phyloP scores from a whole-genome alignment of 2,797 vertebrate species.

The Poecilia wingei region DNA sequence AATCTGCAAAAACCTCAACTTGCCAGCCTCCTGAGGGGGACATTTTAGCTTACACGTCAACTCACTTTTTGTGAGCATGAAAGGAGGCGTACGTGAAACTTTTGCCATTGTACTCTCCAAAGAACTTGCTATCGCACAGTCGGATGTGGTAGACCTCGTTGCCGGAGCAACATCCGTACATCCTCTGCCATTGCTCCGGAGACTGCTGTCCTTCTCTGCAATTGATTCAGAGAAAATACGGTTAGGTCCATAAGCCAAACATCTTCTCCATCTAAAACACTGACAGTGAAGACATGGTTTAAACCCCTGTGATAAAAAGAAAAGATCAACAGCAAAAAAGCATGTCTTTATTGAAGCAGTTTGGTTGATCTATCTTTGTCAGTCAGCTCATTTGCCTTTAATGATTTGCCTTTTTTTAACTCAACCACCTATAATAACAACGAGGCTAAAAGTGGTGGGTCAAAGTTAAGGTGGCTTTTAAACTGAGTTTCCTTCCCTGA shows the following conservation, averaged over 20 bases:
- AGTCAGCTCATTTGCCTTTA: not conserved
- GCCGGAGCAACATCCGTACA: slow-evolving; percentile 95
- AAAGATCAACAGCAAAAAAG: not conserved
- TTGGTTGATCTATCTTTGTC: not conserved
- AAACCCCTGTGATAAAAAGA: not conserved
- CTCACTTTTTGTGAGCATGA: slow-evolving; percentile 98
- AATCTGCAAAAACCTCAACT: not conserved
- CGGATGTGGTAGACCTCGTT: slow-evolving; percentile 98
- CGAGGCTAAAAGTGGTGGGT: not conserved
- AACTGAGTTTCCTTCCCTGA: not conserved
- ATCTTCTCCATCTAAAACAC: not conserved
- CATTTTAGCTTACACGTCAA: slow-evolving; percentile 37
- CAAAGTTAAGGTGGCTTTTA: slow-evolving; percentile 18
- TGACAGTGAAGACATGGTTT: not conserved
- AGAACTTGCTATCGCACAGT: slow-evolving; percentile 95
- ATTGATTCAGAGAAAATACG: slow-evolving; percentile 28
- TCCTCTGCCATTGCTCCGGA: slow-evolving; percentile 96
- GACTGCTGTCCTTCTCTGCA: slow-evolving; percentile 93
- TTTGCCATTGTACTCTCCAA: slow-evolving; percentile 96
- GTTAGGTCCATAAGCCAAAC: not conserved
- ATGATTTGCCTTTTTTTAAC: slow-evolving; percentile 29
- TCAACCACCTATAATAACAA: slow-evolving; percentile 13
- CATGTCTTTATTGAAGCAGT: slow-evolving; percentile 21
- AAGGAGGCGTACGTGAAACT: slow-evolving; percentile 98
- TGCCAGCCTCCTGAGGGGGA: slow-evolving; percentile 22